Percentiles rank a stretch among this genome's conserved stretches.
phyloP scores from a whole-genome alignment of 2,797 vertebrate species.

The Microcaecilia unicolor region DNA sequence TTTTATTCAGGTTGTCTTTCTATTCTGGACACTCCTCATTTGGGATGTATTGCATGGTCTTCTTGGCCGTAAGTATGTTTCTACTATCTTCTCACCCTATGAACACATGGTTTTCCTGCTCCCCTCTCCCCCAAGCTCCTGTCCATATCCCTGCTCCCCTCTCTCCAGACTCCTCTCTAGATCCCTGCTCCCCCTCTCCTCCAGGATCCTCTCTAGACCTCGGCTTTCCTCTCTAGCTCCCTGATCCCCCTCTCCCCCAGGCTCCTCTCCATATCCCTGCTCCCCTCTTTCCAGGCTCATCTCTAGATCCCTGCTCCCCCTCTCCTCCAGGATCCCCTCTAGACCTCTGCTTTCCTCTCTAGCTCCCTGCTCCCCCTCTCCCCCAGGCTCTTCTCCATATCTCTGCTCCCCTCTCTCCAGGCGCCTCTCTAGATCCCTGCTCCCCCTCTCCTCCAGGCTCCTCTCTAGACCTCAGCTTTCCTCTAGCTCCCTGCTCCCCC shows the following conservation, averaged over 20 bases:
- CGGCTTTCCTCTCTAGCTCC: background rate
- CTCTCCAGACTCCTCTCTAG: background rate
- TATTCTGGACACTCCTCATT: constrained; percentile 66
- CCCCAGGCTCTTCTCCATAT: background rate
- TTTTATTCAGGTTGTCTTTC: constrained; percentile 57
- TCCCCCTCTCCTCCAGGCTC: background rate
- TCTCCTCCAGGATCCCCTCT: background rate
- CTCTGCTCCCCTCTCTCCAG: background rate
- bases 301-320: background rate
- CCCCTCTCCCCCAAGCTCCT: background rate
- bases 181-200: background rate
- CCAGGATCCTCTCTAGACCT: background rate
- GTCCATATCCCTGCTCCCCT: background rate
- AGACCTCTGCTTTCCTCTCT: background rate
- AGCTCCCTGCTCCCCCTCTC: background rate
- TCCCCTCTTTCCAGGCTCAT: background rate
- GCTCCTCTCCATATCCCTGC: background rate
- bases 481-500: background rate
- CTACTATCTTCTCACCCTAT: too few species aligned
- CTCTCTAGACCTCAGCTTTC: background rate
- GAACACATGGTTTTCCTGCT: too few species aligned
- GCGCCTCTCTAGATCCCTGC: background rate
- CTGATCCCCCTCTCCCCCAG: background rate
- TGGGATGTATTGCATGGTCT: constrained; percentile 67
- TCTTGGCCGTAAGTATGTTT: constrained; percentile 51